phyloP scores from a whole-genome alignment of 2,797 vertebrate species.

The Mormyrops boulengeri region DNA sequence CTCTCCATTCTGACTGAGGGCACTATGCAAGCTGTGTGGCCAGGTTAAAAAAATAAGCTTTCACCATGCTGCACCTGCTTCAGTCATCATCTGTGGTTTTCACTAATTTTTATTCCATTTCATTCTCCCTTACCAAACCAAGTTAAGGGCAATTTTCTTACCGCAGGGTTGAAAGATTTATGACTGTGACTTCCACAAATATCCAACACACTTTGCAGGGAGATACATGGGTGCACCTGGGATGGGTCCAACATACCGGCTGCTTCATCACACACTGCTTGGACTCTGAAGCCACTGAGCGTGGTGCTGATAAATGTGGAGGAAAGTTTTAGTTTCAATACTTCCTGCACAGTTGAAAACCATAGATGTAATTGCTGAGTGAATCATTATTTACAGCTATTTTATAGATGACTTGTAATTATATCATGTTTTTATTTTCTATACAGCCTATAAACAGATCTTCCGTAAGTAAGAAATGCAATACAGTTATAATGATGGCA shows the following conservation, averaged over 20 bases:
- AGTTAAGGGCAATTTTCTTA: neutral
- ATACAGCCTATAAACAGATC: neutral
- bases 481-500: neutral
- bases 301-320: neutral
- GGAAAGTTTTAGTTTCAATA: neutral
- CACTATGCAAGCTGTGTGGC: neutral
- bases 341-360: neutral
- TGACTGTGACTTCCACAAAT: neutral
- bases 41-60: neutral
- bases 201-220: neutral
- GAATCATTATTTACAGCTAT: constrained; percentile 12
- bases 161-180: neutral
- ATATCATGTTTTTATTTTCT: neutral
- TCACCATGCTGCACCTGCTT: neutral
- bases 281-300: neutral
- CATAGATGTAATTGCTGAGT: neutral
- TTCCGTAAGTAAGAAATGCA: constrained; percentile 3
- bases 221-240: neutral
- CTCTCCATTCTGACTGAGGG: neutral
- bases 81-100: neutral
- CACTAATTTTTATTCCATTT: neutral
- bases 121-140: neutral
- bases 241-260: neutral
- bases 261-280: neutral
- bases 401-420: constrained; percentile 6